A percentile compares a stretch with the other conserved stretches of the same genome.
Conservation (phyloP, 2,888 invertebrate genomes). For the Lamellibrachia satsuma region DNA sequence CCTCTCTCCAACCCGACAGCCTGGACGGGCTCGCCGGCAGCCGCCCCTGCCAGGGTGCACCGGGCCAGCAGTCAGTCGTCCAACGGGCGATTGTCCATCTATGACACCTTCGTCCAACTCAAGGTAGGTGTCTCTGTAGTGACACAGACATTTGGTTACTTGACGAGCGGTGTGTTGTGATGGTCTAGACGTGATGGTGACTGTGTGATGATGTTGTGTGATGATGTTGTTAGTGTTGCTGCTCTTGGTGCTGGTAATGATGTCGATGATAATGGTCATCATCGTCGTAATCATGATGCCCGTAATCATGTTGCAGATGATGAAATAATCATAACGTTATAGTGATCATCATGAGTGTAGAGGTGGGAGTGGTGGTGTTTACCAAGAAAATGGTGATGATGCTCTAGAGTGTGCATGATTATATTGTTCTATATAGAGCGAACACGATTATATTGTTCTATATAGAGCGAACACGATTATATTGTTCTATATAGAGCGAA, state of each 20-base stretch:
- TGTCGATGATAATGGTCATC: background rate
- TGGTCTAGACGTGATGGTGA: too few species aligned
- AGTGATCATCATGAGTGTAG: background rate
- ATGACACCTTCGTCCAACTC: slow-evolving; percentile 6
- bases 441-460: too few species aligned
- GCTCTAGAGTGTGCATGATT: too few species aligned
- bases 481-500: too few species aligned
- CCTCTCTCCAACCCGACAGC: background rate
- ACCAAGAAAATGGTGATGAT: background rate
- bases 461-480: too few species aligned
- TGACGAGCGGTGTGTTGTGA: too few species aligned
- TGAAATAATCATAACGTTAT: background rate
- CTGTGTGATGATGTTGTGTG: too few species aligned
- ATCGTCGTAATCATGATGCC: background rate
- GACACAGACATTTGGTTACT: too few species aligned
- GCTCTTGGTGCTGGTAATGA: too few species aligned
- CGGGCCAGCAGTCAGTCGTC: background rate
- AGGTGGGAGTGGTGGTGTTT: background rate
- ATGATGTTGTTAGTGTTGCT: too few species aligned
- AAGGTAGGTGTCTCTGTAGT: background rate
- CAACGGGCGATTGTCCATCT: background rate
- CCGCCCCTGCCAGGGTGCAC: background rate
- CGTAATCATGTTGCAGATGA: background rate
- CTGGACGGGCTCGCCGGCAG: background rate
- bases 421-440: too few species aligned